Percentiles rank a stretch among this genome's conserved stretches.
Conservation (phyloP, 2,888 invertebrate species). For the Thelaira solivaga region DNA sequence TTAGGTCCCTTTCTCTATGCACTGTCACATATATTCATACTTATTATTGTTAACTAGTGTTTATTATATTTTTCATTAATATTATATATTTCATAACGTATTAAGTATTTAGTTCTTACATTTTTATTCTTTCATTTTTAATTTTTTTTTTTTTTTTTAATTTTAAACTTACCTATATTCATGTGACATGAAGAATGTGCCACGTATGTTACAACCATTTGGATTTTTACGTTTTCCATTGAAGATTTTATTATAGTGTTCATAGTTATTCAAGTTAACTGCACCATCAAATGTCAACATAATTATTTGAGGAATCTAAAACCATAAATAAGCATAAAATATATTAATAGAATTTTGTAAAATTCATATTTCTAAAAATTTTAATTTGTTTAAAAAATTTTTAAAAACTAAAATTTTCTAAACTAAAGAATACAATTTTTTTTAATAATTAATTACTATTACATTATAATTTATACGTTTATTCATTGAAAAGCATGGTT, state of each 20-base stretch:
- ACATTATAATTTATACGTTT: too few relatives aligned
- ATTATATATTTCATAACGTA: too few relatives aligned
- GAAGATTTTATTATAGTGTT: constrained; percentile 91
- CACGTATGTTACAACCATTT: constrained; percentile 91
- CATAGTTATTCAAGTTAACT: constrained; percentile 93
- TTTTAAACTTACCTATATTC: constrained; percentile 82
- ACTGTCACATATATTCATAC: too few relatives aligned
- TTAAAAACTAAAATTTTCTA: too few relatives aligned
- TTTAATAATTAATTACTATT: too few relatives aligned
- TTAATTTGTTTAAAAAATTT: too few relatives aligned
- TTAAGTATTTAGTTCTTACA: not conserved
- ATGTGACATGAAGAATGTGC: constrained; percentile 96
- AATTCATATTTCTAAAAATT: not conserved
- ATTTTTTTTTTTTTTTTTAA: not conserved
- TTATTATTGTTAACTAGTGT: too few relatives aligned
- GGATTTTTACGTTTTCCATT: constrained; percentile 88
- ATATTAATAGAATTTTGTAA: not conserved
- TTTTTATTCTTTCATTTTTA: not conserved
- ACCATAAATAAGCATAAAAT: constrained; percentile 65
- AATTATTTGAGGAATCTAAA: constrained; percentile 94
- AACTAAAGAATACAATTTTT: too few relatives aligned
- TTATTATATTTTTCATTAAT: too few relatives aligned
- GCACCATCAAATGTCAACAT: constrained; percentile 95
- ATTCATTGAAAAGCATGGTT: too few relatives aligned
- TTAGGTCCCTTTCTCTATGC: too few relatives aligned